Evolutionary conservation across 2,113 vertebrate species (phyloP).

Genomic region (Megalops atlanticus): DNA sequence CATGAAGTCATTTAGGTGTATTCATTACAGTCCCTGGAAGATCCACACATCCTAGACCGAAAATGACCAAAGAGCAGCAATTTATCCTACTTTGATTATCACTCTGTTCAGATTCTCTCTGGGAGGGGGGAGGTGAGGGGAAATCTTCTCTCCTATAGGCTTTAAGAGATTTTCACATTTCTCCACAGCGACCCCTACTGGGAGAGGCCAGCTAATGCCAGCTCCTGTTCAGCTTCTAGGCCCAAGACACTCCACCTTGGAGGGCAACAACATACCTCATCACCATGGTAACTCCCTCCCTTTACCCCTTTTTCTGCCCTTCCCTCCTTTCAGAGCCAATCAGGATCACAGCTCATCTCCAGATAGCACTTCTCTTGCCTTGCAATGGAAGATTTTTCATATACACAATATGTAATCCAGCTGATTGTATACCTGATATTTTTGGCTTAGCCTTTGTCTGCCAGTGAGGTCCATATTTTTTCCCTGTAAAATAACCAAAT

Average conservation of each 20-base stretch:
- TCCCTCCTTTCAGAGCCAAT: conserved; percentile 8
- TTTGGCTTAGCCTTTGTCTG: conserved; percentile 5
- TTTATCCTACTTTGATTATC: conserved; percentile 23
- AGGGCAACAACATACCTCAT: conserved; percentile 65
- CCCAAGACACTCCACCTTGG: conserved; percentile 65
- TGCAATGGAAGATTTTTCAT: conserved; percentile 3
- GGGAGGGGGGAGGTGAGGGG: conserved; percentile 13
- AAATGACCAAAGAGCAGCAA: background rate
- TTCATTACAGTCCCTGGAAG: conserved; percentile 11
- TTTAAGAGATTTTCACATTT: conserved; percentile 61
- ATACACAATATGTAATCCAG: conserved; percentile 8
- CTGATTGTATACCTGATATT: background rate
- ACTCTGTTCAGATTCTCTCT: conserved; percentile 20
- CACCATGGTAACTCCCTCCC: conserved; percentile 62
- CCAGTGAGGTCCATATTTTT: conserved; percentile 7
- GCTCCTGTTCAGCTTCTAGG: conserved; percentile 61
- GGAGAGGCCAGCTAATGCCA: conserved; percentile 63
- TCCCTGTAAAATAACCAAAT: background rate
- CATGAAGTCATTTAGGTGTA: conserved; percentile 12
- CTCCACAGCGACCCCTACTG: conserved; percentile 64
- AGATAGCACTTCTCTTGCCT: background rate
- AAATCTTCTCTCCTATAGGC: conserved; percentile 33
- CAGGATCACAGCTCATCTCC: background rate
- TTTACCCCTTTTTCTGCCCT: conserved; percentile 32
- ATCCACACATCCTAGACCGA: background rate